A percentile compares a stretch with the other conserved stretches of the same genome.
phyloP scores from a whole-genome alignment of 2,888 invertebrate species.

The Erebia ligea region DNA sequence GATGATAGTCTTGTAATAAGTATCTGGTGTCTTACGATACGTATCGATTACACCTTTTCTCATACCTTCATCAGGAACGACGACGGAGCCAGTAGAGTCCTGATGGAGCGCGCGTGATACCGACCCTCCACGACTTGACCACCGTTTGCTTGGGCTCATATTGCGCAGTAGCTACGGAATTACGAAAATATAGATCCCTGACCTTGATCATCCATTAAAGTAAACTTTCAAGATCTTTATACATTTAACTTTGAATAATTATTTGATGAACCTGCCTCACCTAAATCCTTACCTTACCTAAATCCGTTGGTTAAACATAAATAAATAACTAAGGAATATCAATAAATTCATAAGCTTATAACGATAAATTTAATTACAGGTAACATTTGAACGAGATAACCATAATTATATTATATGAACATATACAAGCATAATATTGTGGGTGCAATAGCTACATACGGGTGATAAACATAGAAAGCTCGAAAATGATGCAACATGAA shows the following conservation, averaged over 20 bases:
- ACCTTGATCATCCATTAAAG: neutral
- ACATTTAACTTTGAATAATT: too few species aligned
- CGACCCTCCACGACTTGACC: conserved; percentile 58
- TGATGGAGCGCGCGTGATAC: conserved; percentile 66
- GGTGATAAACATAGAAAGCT: conserved; percentile 29
- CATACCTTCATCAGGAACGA: conserved; percentile 72
- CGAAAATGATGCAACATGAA: conserved; percentile 11
- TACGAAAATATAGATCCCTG: neutral
- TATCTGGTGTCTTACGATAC: too few species aligned
- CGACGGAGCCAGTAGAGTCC: conserved; percentile 85
- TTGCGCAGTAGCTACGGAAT: conserved; percentile 84
- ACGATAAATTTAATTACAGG: neutral
- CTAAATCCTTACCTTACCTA: too few species aligned
- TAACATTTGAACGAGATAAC: neutral
- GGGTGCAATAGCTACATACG: conserved; percentile 16
- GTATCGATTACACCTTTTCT: too few species aligned
- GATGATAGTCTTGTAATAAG: too few species aligned
- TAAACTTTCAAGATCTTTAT: too few species aligned
- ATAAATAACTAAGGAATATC: too few species aligned
- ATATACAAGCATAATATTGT: neutral
- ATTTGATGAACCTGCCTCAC: too few species aligned
- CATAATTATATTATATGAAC: neutral
- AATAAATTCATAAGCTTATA: too few species aligned
- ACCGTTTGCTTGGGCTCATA: conserved; percentile 74
- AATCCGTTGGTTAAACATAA: too few species aligned